A percentile compares a stretch with the other conserved stretches of the same genome.
Conservation (phyloP, 2,797 vertebrate genomes). For the Hippopotamyrus pictus region DNA sequence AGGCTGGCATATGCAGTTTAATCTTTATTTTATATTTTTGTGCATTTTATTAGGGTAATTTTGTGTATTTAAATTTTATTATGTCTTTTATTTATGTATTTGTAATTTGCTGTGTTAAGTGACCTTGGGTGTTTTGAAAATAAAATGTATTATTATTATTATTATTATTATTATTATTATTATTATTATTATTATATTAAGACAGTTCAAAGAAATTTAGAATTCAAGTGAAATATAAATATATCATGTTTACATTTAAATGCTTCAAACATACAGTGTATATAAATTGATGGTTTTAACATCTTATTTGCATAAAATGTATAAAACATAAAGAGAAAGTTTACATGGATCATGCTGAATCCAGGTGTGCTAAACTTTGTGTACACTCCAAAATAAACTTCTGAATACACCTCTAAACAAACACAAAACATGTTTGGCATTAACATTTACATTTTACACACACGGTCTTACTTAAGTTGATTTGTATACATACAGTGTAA, state of each 20-base stretch:
- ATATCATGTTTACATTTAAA: not conserved
- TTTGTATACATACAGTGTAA: not conserved
- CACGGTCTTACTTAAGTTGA: not conserved
- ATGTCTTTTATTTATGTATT: too few species aligned
- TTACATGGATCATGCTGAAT: not conserved
- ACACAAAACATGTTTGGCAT: not conserved
- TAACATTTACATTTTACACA: not conserved
- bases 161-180: too few species aligned
- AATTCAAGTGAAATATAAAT: not conserved
- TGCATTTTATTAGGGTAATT: too few species aligned
- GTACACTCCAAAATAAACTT: not conserved
- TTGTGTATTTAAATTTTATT: too few species aligned
- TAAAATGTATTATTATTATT: too few species aligned
- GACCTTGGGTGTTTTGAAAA: too few species aligned
- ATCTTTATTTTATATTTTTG: too few species aligned
- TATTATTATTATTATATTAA: not conserved
- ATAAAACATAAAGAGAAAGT: not conserved
- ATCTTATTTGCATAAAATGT: not conserved
- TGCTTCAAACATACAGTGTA: not conserved
- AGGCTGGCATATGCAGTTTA: too few species aligned
- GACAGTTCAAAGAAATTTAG: not conserved
- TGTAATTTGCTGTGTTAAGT: too few species aligned
- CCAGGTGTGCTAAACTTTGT: not conserved
- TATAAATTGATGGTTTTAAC: not conserved
- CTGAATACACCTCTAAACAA: not conserved